Evolutionary conservation across 2,113 vertebrate genomes (phyloP), one percentile per base, ranked within the genome.

Genomic region (Zosterops pallidus): DNA sequence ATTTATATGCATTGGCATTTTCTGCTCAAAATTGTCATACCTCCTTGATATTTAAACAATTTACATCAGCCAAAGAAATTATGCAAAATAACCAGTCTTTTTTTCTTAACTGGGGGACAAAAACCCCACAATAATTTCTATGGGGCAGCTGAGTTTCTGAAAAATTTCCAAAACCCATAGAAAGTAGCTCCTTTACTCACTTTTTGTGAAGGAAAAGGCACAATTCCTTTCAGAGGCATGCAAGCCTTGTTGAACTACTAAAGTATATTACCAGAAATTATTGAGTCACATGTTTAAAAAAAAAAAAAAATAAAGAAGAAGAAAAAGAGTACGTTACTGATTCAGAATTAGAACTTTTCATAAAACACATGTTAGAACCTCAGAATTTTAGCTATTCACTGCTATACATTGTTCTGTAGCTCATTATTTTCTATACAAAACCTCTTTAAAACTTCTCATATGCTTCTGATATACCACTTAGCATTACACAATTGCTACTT

Each of bases 401-500:
- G 64, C 74, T 94, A 68, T 67, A 71, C 67, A 47, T 47, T 90
- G 79, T 92, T 90, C 76, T 83, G 56, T 56, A 93, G 76, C 83
- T 96, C 90, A 94, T 96, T 97, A 96, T 96, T 97, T 97, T 95
- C 95, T 77, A 94, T 39, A 94, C 63, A 29, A 70, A 95, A 33
- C 35, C 81, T 94, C 85, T 96, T 97, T 92, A 94, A 94, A 96
- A 89, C 46, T 14, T 92, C 78, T 95, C 81, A 88, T 92, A 65
- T 96, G 96, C 80, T 97, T 98, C 94, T 97, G 96, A 96, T 97
- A 78, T 83, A 94, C 93, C 85, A 90, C 78, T 97, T 96, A 94
- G 68, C 62, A 93, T 90, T 95, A 96, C 8, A n/a, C 63, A 97
- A 96, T 96, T 96, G 89, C 56, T 86, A 89, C 37, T 96, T 97